Percentiles rank a stretch among this genome's conserved stretches.
Evolutionary conservation across 2,888 invertebrate genomes (phyloP).

Genomic region (Acronicta aceris): DNA sequence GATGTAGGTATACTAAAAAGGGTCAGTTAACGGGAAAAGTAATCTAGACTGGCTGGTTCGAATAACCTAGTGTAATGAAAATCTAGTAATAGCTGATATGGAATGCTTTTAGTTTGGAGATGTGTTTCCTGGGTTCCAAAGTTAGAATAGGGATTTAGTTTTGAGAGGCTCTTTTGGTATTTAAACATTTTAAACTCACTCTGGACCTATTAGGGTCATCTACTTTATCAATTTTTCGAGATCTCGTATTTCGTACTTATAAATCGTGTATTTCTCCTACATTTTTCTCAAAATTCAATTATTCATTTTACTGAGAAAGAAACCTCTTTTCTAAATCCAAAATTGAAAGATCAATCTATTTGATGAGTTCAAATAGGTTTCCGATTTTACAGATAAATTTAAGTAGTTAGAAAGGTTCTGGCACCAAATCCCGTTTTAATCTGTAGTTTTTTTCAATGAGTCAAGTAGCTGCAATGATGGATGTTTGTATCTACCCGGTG

Average conservation of each 20-base stretch:
- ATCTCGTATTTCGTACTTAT: no score
- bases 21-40: constrained; percentile 69
- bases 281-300: no score
- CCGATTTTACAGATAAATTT: no score
- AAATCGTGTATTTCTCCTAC: no score
- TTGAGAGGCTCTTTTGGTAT: neutral
- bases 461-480: constrained; percentile 45
- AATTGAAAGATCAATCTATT: no score
- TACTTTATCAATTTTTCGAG: neutral
- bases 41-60: constrained; percentile 37
- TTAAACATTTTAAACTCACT: neutral
- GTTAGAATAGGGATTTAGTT: constrained; percentile 2
- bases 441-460: constrained; percentile 19
- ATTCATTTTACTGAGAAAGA: no score
- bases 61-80: constrained; percentile 44
- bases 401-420: neutral
- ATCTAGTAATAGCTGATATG: constrained; percentile 43
- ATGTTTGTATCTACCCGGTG: constrained; percentile 43
- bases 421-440: constrained; percentile 11
- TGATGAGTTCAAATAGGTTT: no score
- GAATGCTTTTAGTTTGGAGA: constrained; percentile 40
- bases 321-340: no score
- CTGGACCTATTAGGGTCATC: neutral
- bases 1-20: constrained; percentile 71
- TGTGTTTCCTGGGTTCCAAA: constrained; percentile 6